Evolutionary conservation across 2,888 invertebrate species (phyloP).

Genomic region (Standfussiana lucernea): DNA sequence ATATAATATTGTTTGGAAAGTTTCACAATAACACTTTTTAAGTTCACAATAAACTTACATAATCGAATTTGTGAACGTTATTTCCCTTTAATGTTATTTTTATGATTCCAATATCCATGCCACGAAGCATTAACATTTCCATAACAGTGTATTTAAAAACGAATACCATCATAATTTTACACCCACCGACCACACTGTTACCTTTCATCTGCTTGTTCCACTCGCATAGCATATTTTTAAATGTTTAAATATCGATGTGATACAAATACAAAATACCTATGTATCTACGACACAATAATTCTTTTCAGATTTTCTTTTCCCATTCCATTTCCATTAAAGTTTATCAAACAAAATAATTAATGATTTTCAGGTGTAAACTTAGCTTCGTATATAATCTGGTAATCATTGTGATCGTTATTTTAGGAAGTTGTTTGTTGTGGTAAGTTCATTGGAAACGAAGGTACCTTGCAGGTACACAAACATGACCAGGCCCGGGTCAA

Average conservation of each 20-base stretch:
- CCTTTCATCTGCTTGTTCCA: background rate
- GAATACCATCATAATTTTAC: background rate
- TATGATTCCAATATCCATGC: constrained; percentile 39
- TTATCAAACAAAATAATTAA: background rate
- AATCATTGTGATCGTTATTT: background rate
- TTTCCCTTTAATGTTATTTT: constrained; percentile 37
- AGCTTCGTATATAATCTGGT: background rate
- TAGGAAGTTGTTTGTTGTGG: background rate
- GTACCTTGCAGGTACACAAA: too few relatives aligned
- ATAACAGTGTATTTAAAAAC: constrained; percentile 10
- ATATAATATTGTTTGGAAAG: constrained; percentile 40
- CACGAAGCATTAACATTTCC: constrained; percentile 9
- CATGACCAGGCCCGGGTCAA: too few relatives aligned
- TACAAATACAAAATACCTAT: background rate
- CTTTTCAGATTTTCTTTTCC: background rate
- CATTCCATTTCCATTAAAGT: background rate
- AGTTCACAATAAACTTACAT: constrained; percentile 38
- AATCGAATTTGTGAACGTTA: constrained; percentile 37
- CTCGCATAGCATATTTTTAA: background rate
- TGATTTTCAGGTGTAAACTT: background rate
- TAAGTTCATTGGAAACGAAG: background rate
- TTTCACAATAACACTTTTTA: constrained; percentile 37
- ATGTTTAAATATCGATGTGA: background rate
- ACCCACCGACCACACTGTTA: constrained; percentile 3
- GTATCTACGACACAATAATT: background rate